These are phyloP conservation scores for Myotis myotis DNA, from an alignment of 2,797 vertebrate species.

Conservation along the genomic window DNA sequence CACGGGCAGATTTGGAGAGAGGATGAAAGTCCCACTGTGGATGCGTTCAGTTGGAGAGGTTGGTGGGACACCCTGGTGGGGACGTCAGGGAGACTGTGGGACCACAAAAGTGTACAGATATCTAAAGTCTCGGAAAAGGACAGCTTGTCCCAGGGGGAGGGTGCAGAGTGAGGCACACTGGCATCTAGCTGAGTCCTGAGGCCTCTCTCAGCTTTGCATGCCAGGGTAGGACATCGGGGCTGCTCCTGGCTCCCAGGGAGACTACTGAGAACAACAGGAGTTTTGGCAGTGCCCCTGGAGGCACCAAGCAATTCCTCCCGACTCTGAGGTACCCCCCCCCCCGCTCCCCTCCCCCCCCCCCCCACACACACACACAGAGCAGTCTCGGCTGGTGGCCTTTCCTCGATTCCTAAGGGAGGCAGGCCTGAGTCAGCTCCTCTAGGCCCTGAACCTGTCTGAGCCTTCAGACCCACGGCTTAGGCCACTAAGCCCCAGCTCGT, in stretches of 20 bases:
- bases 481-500: constrained; percentile 69
- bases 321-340: constrained; percentile 14
- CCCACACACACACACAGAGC: too few relatives aligned
- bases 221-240: neutral
- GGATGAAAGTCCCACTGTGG: neutral
- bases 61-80: neutral
- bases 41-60: neutral
- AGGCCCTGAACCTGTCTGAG: constrained; percentile 72
- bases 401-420: neutral
- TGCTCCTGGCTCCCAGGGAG: neutral
- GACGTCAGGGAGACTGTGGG: neutral
- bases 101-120: neutral
- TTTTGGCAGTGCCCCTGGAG: constrained; percentile 12
- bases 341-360: too few relatives aligned
- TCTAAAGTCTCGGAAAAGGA: neutral
- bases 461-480: constrained; percentile 71
- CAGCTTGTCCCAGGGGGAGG: too few relatives aligned
- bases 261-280: neutral
- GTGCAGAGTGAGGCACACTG: neutral
- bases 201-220: neutral
- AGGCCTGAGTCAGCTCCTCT: constrained; percentile 77
- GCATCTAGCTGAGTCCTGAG: neutral
- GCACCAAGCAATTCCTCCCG: neutral
- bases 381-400: constrained; percentile 52
- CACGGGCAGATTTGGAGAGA: neutral